These are phyloP conservation scores for Operophtera brumata DNA, from an alignment of 2,888 invertebrate species.

Conservation along the genomic window DNA sequence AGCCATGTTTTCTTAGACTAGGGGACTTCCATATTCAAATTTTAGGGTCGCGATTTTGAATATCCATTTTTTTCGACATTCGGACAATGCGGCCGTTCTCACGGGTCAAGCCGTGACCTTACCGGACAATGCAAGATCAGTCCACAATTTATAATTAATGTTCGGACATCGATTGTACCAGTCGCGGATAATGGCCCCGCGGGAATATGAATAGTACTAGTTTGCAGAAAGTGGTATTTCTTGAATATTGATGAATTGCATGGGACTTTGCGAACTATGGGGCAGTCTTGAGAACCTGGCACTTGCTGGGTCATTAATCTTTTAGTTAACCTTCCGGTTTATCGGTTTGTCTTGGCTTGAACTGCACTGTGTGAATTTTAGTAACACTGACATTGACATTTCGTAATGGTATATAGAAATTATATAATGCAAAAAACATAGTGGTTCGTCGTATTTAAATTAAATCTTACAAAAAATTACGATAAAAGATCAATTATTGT, in stretches of 20 bases:
- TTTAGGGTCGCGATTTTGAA: conserved; percentile 72
- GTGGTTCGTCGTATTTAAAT: too few relatives aligned
- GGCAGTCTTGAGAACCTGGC: conserved; percentile 63
- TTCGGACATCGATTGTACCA: conserved; percentile 61
- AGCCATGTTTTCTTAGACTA: conserved; percentile 69
- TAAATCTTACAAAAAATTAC: too few relatives aligned
- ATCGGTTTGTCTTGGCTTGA: conserved; percentile 43
- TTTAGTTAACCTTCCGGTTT: conserved; percentile 63
- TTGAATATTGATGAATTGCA: conserved; percentile 73
- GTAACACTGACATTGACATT: conserved; percentile 3
- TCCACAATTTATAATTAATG: conserved; percentile 78
- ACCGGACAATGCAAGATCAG: conserved; percentile 63
- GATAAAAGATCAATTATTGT: too few relatives aligned
- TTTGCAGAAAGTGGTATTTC: conserved; percentile 71
- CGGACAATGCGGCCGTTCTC: conserved; percentile 62
- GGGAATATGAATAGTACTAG: conserved; percentile 56
- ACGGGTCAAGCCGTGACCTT: conserved; percentile 78
- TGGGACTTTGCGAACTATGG: conserved; percentile 31
- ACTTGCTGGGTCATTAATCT: conserved; percentile 67
- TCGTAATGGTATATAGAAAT: background rate
- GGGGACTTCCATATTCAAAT: conserved; percentile 73
- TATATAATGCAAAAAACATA: too few relatives aligned
- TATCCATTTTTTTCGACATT: conserved; percentile 52
- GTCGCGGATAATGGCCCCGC: conserved; percentile 38
- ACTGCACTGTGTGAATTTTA: conserved; percentile 24